phyloP scores from a whole-genome alignment of 2,113 vertebrate genomes.

The Trachemys scripta region DNA sequence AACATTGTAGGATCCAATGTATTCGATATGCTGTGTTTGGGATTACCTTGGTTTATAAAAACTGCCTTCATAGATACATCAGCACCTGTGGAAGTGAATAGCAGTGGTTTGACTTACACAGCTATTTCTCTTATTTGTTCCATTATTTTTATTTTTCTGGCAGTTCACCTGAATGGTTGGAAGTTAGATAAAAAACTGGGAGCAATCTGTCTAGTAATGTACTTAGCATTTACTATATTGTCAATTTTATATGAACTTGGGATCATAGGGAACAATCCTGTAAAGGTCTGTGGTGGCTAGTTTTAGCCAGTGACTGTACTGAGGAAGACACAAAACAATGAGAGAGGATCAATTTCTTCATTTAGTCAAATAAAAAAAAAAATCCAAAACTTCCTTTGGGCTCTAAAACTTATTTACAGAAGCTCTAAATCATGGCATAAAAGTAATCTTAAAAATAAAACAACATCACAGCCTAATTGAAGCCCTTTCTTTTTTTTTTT shows the following conservation, averaged over 20 bases:
- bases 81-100: slow-evolving; percentile 90
- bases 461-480: slow-evolving; percentile 71
- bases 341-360: slow-evolving; percentile 70
- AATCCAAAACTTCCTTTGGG: slow-evolving; percentile 59
- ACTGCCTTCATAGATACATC: slow-evolving; percentile 89
- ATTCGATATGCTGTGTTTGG: slow-evolving; percentile 96
- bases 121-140: slow-evolving; percentile 90
- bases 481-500: slow-evolving; percentile 81
- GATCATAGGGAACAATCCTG: slow-evolving; percentile 92
- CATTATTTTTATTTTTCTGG: slow-evolving; percentile 89
- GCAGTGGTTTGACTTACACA: slow-evolving; percentile 90
- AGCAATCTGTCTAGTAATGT: slow-evolving; percentile 85
- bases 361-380: slow-evolving; percentile 77
- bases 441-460: slow-evolving; percentile 67
- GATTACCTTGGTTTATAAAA: slow-evolving; percentile 96
- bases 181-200: slow-evolving; percentile 94
- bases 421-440: slow-evolving; percentile 64
- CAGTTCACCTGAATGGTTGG: slow-evolving; percentile 93
- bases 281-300: slow-evolving; percentile 86
- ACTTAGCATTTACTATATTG: slow-evolving; percentile 88
- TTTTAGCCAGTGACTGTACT: slow-evolving; percentile 56
- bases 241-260: slow-evolving; percentile 95
- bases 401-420: slow-evolving; percentile 79
- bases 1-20: slow-evolving; percentile 98
- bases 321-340: slow-evolving; percentile 55